phyloP scores from a whole-genome alignment of 1,140 invertebrate species.

The Nebria ingens region DNA sequence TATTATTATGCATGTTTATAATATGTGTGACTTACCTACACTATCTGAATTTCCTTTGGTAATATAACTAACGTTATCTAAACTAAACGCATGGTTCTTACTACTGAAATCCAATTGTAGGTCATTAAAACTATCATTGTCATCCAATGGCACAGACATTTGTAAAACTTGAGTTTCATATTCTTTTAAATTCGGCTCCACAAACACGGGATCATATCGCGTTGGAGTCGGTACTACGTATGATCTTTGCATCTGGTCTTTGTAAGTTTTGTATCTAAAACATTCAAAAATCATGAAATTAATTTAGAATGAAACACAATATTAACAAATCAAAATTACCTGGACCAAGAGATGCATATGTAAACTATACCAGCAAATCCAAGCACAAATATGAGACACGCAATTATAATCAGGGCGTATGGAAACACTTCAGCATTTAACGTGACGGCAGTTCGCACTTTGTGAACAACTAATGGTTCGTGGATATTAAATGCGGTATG shows the following conservation, averaged over 20 bases:
- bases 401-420: conserved; percentile 76
- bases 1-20: background rate
- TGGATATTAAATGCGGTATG: conserved; percentile 58
- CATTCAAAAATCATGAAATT: conserved; percentile 6
- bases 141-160: conserved; percentile 76
- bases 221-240: conserved; percentile 51
- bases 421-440: conserved; percentile 68
- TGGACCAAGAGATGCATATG: conserved; percentile 86
- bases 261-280: conserved; percentile 66
- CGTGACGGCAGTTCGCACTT: conserved; percentile 43
- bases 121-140: conserved; percentile 63
- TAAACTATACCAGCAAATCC: conserved; percentile 80
- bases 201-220: conserved; percentile 69
- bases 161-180: conserved; percentile 82
- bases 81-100: conserved; percentile 76
- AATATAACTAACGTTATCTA: conserved; percentile 77
- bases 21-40: conserved; percentile 33
- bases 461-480: conserved; percentile 43
- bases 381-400: conserved; percentile 74
- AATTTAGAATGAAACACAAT: conserved; percentile 10
- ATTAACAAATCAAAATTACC: conserved; percentile 45
- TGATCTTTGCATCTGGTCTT: conserved; percentile 61
- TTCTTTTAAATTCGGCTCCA: conserved; percentile 67
- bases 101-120: conserved; percentile 76
- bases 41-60: conserved; percentile 62